Conservation (phyloP, 2,113 vertebrate species). For the Odocoileus virginianus region DNA sequence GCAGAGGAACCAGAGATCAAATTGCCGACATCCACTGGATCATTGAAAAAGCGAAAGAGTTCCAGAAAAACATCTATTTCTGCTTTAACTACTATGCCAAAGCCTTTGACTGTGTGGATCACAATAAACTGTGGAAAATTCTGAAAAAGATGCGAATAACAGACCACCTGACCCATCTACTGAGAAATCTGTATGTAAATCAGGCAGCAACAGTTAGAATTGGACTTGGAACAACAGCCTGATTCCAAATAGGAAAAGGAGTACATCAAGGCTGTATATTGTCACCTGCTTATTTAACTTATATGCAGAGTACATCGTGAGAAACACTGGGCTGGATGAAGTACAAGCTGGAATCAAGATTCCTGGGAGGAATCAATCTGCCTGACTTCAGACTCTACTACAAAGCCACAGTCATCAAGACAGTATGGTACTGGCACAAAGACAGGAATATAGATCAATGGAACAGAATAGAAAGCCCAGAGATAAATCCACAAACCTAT, state of each 20-base stretch:
- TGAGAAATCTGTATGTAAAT: background rate
- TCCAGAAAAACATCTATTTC: background rate
- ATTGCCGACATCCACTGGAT: background rate
- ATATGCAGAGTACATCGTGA: background rate
- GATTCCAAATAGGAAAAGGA: background rate
- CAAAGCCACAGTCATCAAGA: no score
- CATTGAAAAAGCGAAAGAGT: background rate
- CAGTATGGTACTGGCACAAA: no score
- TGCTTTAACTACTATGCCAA: background rate
- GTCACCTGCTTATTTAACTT: background rate
- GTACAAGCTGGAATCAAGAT: background rate
- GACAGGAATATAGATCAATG: no score
- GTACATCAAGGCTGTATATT: rapidly evolving
- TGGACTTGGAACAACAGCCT: background rate
- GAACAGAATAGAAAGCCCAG: no score
- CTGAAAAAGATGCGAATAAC: background rate
- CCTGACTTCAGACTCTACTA: no score
- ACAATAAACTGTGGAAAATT: background rate
- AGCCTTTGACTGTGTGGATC: background rate
- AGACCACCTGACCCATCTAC: background rate
- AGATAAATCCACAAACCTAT: no score
- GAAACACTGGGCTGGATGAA: rapidly evolving
- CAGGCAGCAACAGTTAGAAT: background rate
- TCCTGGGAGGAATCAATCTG: background rate
- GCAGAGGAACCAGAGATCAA: background rate